A percentile compares a stretch with the other conserved stretches of the same genome.
These are phyloP conservation scores for Palaemon carinicauda DNA, from an alignment of 1,140 invertebrate genomes.

Conservation along the genomic window DNA sequence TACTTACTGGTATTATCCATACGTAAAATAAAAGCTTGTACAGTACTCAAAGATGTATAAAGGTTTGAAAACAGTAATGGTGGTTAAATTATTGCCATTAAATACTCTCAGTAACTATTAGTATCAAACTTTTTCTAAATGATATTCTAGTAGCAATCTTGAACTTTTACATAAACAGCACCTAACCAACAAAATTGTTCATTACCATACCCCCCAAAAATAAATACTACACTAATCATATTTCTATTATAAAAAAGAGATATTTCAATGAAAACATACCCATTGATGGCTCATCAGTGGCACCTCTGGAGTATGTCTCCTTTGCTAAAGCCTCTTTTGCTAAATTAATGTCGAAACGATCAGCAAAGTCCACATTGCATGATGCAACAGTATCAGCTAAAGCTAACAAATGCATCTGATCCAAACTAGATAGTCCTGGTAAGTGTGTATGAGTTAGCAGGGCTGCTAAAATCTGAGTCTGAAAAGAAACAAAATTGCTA, in stretches of 20 bases:
- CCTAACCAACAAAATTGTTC: too few species aligned
- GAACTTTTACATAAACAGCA: too few species aligned
- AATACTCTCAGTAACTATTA: too few species aligned
- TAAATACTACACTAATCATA: slow-evolving; percentile 4
- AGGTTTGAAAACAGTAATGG: too few species aligned
- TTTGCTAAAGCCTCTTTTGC: slow-evolving; percentile 76
- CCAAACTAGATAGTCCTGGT: slow-evolving; percentile 94
- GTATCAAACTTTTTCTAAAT: too few species aligned
- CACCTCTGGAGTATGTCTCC: slow-evolving; percentile 64
- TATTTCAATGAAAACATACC: slow-evolving; percentile 59
- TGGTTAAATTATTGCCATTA: too few species aligned
- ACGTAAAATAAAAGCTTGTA: too few species aligned
- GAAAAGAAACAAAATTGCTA: slow-evolving; percentile 25
- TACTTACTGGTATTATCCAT: too few species aligned
- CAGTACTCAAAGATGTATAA: too few species aligned
- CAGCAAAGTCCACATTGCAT: slow-evolving; percentile 85
- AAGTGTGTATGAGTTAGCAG: slow-evolving; percentile 95
- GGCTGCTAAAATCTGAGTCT: slow-evolving; percentile 75
- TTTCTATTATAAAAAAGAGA: neutral
- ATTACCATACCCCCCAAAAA: too few species aligned
- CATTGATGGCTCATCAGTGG: slow-evolving; percentile 57
- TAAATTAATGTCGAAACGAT: slow-evolving; percentile 81
- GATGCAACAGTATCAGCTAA: slow-evolving; percentile 97
- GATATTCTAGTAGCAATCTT: too few species aligned
- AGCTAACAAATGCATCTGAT: slow-evolving; percentile 98